A percentile compares a stretch with the other conserved stretches of the same genome.
phyloP scores from a whole-genome alignment of 2,888 invertebrate species.

The Hofmannophila pseudospretella region DNA sequence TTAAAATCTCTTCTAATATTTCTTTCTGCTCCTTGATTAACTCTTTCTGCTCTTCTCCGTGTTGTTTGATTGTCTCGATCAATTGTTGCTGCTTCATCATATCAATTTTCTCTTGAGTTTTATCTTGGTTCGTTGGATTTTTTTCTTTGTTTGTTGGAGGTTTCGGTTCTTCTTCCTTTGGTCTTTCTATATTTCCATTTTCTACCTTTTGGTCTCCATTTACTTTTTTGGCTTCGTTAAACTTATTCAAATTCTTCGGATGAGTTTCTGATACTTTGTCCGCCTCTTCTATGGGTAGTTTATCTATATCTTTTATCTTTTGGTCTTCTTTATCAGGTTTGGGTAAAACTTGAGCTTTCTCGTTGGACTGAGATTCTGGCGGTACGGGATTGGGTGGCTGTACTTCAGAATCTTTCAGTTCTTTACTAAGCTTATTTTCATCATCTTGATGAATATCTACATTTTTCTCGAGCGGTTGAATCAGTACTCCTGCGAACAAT shows the following conservation, averaged over 20 bases:
- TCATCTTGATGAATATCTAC: conserved; percentile 10
- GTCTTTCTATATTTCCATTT: conserved; percentile 22
- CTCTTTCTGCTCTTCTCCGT: conserved; percentile 82
- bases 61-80: conserved; percentile 81
- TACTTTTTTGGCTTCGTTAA: conserved; percentile 31
- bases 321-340: conserved; percentile 20
- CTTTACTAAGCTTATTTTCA: conserved; percentile 26
- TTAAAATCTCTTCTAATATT: conserved; percentile 78
- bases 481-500: conserved; percentile 33
- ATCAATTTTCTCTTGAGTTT: conserved; percentile 32
- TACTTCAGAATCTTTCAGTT: conserved; percentile 55
- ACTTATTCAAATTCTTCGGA: conserved; percentile 48
- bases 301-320: conserved; percentile 29
- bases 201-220: conserved; percentile 30
- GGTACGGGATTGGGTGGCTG: conserved; percentile 68
- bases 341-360: conserved; percentile 57
- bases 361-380: conserved; percentile 60
- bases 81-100: conserved; percentile 68
- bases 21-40: conserved; percentile 82
- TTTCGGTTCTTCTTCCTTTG: conserved; percentile 23
- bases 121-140: conserved; percentile 24
- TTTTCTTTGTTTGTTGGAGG: conserved; percentile 30
- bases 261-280: conserved; percentile 48
- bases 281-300: conserved; percentile 33
- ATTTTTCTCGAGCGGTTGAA: conserved; percentile 29